Evolutionary conservation across 2,113 vertebrate genomes (phyloP).

Genomic region (Puma concolor): DNA sequence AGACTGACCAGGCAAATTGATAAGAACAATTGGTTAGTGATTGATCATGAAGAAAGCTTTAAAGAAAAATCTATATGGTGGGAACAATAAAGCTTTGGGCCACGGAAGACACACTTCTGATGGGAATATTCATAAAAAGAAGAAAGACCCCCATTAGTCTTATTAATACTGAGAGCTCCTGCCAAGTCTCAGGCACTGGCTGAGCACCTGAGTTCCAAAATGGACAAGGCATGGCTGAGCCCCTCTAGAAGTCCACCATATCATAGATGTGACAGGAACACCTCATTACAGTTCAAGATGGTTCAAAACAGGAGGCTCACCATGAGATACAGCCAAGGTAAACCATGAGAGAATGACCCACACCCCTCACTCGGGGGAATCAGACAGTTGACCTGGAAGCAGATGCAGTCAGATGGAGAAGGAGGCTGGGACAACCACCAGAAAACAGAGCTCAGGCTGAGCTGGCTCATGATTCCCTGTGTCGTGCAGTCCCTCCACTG

Average conservation of each 20-base stretch:
- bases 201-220: neutral
- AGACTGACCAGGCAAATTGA: constrained; percentile 12
- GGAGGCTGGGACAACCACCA: neutral
- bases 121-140: neutral
- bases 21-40: neutral
- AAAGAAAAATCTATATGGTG: neutral
- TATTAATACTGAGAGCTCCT: neutral
- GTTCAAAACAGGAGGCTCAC: neutral
- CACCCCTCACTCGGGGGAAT: neutral
- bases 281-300: neutral
- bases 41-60: constrained; percentile 38
- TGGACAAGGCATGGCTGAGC: neutral
- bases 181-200: neutral
- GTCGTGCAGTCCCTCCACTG: neutral
- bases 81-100: neutral
- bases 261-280: neutral
- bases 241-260: neutral
- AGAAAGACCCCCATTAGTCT: neutral
- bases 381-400: neutral
- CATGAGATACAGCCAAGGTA: neutral
- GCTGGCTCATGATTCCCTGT: neutral
- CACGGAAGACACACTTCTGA: neutral
- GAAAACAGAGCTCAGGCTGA: no score
- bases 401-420: neutral
- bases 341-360: neutral